Evolutionary conservation across 1,140 invertebrate genomes (phyloP).

Genomic region (Sitophilus oryzae): DNA sequence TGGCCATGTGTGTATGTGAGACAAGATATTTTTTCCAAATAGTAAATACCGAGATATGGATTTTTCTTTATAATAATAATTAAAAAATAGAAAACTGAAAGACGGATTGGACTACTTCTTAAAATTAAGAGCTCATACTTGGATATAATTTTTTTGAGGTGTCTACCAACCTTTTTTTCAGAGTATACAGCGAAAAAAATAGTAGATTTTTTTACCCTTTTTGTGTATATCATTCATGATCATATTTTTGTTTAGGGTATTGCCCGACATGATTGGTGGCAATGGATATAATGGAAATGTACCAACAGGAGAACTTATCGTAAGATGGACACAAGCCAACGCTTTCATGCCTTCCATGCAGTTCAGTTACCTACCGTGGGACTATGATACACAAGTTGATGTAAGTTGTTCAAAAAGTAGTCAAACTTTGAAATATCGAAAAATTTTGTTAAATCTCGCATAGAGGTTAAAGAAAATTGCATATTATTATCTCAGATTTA

Average conservation of each 20-base stretch:
- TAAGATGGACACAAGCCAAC: conserved; percentile 84
- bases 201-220: neutral
- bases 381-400: conserved; percentile 45
- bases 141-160: too few species aligned
- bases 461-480: too few species aligned
- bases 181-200: too few species aligned
- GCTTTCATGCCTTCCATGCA: conserved; percentile 83
- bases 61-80: too few species aligned
- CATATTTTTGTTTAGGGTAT: conserved; percentile 45
- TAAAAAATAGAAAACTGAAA: too few species aligned
- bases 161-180: too few species aligned
- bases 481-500: neutral
- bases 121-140: too few species aligned
- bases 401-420: neutral
- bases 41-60: too few species aligned
- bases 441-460: neutral
- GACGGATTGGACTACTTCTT: too few species aligned
- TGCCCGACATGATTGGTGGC: conserved; percentile 91
- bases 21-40: too few species aligned
- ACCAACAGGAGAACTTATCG: conserved; percentile 73
- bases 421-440: neutral
- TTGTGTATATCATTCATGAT: conserved; percentile 2
- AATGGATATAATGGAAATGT: conserved; percentile 65
- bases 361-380: conserved; percentile 84
- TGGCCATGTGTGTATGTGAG: too few species aligned